Percentiles rank a stretch among this genome's conserved stretches.
Conservation (phyloP, 2,888 invertebrate genomes). For the Sarcophaga rosellei region DNA sequence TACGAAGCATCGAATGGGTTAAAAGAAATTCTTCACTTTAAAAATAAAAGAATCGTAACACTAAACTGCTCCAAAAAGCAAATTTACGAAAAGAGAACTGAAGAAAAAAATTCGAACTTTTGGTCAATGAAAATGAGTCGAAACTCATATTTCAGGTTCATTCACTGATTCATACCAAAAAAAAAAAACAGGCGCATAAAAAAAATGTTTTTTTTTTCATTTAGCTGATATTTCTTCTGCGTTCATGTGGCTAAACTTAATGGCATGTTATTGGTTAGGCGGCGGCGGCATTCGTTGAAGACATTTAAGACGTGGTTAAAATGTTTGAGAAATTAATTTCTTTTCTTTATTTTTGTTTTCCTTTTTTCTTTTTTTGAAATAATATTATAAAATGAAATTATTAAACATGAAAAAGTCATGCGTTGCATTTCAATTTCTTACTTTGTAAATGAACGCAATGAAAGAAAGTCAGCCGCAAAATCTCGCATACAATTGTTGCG, state of each 20-base stretch:
- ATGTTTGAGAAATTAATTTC: neutral
- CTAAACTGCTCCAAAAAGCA: neutral
- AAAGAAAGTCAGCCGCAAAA: neutral
- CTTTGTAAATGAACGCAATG: neutral
- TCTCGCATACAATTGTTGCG: neutral
- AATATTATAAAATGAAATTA: neutral
- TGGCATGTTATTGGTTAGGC: neutral
- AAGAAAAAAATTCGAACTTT: neutral
- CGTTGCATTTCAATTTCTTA: neutral
- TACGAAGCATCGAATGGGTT: no score
- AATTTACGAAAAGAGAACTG: neutral
- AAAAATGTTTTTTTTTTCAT: neutral
- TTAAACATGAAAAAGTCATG: neutral
- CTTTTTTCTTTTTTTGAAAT: neutral
- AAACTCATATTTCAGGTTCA: slow-evolving; percentile 71
- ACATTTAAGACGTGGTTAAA: neutral
- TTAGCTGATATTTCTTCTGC: neutral
- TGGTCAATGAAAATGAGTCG: neutral
- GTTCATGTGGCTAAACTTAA: neutral
- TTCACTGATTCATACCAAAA: slow-evolving; percentile 66
- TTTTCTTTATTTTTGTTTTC: neutral
- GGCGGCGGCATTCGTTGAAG: neutral
- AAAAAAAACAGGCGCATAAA: neutral
- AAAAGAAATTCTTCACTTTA: no score
- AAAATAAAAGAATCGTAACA: neutral